Conservation (phyloP, 2,888 invertebrate genomes). For the Rhimphoctona megacephalus region DNA sequence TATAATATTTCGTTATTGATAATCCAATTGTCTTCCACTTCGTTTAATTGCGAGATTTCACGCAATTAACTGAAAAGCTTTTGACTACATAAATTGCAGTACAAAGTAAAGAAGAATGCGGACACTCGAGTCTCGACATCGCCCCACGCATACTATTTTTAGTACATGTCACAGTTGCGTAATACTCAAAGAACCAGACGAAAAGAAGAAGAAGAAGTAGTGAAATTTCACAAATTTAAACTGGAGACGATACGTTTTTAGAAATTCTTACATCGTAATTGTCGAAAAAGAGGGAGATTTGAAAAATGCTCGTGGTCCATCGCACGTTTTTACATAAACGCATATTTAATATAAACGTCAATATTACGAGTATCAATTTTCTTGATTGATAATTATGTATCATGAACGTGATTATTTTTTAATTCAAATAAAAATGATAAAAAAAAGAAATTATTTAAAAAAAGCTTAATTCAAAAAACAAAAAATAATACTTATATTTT, state of each 20-base stretch:
- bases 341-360: not conserved
- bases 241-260: slow-evolving; percentile 31
- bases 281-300: not conserved
- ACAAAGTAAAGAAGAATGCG: slow-evolving; percentile 38
- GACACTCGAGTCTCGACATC: slow-evolving; percentile 37
- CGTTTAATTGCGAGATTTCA: not conserved
- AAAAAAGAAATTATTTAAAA: not conserved
- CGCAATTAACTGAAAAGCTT: not conserved
- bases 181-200: slow-evolving; percentile 42
- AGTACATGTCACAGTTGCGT: slow-evolving; percentile 70
- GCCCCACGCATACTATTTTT: slow-evolving; percentile 80
- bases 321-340: not conserved
- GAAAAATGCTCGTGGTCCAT: not conserved
- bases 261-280: not conserved
- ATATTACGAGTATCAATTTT: not conserved
- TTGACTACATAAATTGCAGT: slow-evolving; percentile 25
- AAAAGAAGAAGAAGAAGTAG: slow-evolving; percentile 34
- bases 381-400: not conserved
- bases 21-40: not conserved
- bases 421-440: not conserved
- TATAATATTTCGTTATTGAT: not conserved
- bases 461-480: not conserved
- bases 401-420: not conserved
- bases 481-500: not conserved
- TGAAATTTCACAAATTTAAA: slow-evolving; percentile 30